phyloP scores from a whole-genome alignment of 1,140 invertebrate genomes.

The Lepidurus apus region DNA sequence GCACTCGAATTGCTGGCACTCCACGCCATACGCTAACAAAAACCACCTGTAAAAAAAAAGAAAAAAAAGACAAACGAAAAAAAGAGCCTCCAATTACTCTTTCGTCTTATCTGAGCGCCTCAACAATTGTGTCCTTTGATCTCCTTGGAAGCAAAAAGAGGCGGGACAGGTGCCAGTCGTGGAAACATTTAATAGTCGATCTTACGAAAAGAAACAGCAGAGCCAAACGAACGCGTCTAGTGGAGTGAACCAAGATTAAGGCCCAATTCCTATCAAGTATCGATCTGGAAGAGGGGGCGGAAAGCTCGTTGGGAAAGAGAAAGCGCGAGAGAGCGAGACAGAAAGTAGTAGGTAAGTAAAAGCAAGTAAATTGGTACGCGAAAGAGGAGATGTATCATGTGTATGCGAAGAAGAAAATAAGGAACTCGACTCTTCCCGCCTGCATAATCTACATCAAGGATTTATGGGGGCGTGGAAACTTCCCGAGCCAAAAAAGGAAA shows the following conservation, averaged over 20 bases:
- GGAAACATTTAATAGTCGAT: neutral
- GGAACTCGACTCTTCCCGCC: neutral
- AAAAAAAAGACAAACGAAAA: neutral
- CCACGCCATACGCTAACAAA: constrained; percentile 18
- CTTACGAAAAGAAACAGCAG: neutral
- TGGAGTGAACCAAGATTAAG: neutral
- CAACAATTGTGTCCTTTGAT: neutral
- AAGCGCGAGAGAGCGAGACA: neutral
- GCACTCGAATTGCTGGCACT: neutral
- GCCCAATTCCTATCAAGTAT: constrained; percentile 10
- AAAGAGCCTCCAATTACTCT: neutral
- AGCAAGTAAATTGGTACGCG: neutral
- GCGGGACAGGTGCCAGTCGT: neutral
- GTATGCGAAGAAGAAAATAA: neutral
- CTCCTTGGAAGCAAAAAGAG: neutral
- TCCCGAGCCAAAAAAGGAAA: neutral
- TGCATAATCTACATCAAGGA: too few relatives aligned
- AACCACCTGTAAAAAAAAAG: neutral
- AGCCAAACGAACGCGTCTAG: neutral
- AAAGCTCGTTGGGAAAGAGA: neutral
- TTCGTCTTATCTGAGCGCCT: neutral
- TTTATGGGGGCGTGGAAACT: too few relatives aligned
- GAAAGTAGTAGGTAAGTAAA: neutral
- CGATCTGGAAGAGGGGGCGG: neutral
- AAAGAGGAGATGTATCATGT: neutral